phyloP scores from a whole-genome alignment of 2,888 invertebrate genomes.

The Dermolepida albohirtum region DNA sequence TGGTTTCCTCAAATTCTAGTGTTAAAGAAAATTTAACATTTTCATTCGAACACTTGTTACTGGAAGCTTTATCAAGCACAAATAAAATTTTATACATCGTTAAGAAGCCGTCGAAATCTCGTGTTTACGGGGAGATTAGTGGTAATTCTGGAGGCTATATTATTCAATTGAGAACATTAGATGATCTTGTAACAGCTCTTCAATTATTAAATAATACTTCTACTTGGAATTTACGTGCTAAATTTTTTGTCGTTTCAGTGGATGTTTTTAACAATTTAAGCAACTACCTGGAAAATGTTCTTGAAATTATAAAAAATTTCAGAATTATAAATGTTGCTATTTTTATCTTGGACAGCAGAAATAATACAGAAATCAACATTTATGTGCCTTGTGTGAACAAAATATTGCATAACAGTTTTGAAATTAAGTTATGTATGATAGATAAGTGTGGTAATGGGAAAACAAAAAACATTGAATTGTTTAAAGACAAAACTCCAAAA shows the following conservation, averaged over 20 bases:
- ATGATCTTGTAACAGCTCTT: slow-evolving; percentile 45
- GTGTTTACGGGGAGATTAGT: too few species aligned
- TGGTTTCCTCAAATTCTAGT: too few species aligned
- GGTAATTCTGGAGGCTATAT: slow-evolving; percentile 40
- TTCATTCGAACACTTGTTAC: too few species aligned
- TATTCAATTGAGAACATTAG: slow-evolving; percentile 45
- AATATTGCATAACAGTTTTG: slow-evolving; percentile 49
- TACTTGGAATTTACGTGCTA: slow-evolving; percentile 51
- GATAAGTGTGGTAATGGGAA: slow-evolving; percentile 50
- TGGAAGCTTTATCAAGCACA: too few species aligned
- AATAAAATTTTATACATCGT: too few species aligned
- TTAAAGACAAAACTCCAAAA: slow-evolving; percentile 54
- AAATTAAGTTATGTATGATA: slow-evolving; percentile 47
- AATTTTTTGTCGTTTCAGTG: slow-evolving; percentile 51
- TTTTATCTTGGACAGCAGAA: slow-evolving; percentile 47
- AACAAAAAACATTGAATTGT: slow-evolving; percentile 48
- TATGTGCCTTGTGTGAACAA: slow-evolving; percentile 55
- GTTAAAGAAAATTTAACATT: too few species aligned
- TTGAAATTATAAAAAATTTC: slow-evolving; percentile 45
- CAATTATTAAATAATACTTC: slow-evolving; percentile 35
- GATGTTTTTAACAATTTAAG: slow-evolving; percentile 45
- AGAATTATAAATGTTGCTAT: slow-evolving; percentile 54
- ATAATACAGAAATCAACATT: slow-evolving; percentile 46
- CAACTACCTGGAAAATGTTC: slow-evolving; percentile 48
- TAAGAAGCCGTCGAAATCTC: too few species aligned